Evolutionary conservation across 2,113 vertebrate genomes (phyloP).

Genomic region (Perca schrenkii): DNA sequence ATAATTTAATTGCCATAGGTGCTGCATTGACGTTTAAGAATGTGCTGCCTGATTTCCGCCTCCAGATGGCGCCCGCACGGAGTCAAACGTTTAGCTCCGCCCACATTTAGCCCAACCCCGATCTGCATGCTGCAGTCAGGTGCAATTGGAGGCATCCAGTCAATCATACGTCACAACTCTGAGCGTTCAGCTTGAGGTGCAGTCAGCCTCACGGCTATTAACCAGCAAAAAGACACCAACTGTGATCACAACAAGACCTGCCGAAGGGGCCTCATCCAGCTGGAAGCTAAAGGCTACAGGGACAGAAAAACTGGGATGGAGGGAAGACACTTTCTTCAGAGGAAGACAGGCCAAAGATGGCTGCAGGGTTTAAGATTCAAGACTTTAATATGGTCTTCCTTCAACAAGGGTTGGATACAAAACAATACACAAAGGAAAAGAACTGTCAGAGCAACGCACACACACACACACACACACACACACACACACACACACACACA

Average conservation of each 20-base stretch:
- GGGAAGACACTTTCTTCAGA: too few species aligned
- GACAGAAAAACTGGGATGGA: slow-evolving; percentile 4
- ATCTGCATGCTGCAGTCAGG: too few species aligned
- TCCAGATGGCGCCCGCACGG: too few species aligned
- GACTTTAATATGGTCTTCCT: background rate
- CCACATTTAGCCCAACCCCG: too few species aligned
- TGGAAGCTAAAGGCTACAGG: slow-evolving; percentile 3
- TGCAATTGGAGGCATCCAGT: slow-evolving; percentile 1
- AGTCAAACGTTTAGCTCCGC: too few species aligned
- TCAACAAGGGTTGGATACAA: background rate
- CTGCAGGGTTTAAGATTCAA: background rate
- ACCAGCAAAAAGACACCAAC: slow-evolving; percentile 4
- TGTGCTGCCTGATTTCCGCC: too few species aligned
- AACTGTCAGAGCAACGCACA: background rate
- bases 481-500: too few species aligned
- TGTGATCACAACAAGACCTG: slow-evolving; percentile 30
- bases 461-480: background rate
- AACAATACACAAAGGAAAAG: background rate
- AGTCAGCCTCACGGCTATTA: background rate
- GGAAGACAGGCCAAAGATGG: background rate
- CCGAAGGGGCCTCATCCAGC: too few species aligned
- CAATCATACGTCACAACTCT: slow-evolving; percentile 30
- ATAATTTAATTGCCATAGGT: too few species aligned
- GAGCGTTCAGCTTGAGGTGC: slow-evolving; percentile 14
- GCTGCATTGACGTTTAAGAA: too few species aligned